Percentiles rank a stretch among this genome's conserved stretches.
phyloP scores from a whole-genome alignment of 2,797 vertebrate genomes.

The Erpetoichthys calabaricus region DNA sequence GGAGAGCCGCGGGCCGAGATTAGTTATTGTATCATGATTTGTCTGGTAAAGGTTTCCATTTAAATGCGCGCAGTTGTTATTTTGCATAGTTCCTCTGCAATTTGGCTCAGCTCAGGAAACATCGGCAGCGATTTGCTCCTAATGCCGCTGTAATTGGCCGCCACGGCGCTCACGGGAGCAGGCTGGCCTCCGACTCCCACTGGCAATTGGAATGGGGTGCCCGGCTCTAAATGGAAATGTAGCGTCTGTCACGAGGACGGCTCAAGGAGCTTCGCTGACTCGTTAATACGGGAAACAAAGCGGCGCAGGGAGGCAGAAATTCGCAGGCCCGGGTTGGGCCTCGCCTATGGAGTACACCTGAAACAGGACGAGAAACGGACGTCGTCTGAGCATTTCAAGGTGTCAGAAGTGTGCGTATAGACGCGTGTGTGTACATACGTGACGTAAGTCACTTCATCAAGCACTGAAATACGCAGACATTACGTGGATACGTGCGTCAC shows the following conservation, averaged over 20 bases:
- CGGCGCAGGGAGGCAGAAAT: no score
- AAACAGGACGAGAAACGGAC: no score
- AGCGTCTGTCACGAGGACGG: not conserved
- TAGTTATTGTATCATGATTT: slow-evolving; percentile 65
- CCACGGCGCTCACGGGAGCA: slow-evolving; percentile 13
- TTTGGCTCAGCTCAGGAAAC: slow-evolving; percentile 54
- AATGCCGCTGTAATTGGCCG: slow-evolving; percentile 58
- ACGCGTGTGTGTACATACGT: not conserved
- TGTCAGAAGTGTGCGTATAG: slow-evolving; percentile 14
- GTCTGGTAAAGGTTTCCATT: slow-evolving; percentile 76
- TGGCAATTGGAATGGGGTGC: slow-evolving; percentile 1
- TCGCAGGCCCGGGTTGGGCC: no score
- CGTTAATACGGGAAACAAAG: no score
- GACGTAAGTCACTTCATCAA: no score
- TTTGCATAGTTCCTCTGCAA: slow-evolving; percentile 65
- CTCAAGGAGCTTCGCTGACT: no score
- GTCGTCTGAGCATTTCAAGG: not conserved
- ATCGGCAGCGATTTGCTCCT: slow-evolving; percentile 43
- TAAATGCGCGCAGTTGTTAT: slow-evolving; percentile 66
- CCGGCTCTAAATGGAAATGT: not conserved
- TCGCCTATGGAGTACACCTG: no score
- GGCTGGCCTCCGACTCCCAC: slow-evolving; percentile 7
- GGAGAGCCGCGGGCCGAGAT: slow-evolving; percentile 36
- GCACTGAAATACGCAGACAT: no score
- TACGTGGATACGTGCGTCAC: no score